Base-by-base conservation (phyloP, 2,888 invertebrate species). In the Thysanoteuthis rhombus region DNA sequence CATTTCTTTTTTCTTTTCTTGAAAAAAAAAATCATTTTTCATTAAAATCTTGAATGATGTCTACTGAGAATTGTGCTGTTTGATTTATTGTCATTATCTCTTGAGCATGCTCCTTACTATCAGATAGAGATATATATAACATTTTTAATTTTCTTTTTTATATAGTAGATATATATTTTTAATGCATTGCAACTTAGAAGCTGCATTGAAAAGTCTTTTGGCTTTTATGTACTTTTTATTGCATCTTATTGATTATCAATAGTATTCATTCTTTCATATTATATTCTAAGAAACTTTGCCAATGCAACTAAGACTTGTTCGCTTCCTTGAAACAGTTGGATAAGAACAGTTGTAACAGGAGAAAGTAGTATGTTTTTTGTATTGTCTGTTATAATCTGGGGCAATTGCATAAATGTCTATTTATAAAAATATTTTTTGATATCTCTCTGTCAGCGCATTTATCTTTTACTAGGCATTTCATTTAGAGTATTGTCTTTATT, bases 221-320 rank as follows among this genome's bases (percentile, higher is more conserved):
- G 75, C 75, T 36, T 75, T 3, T 16, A 75, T n/a, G 75, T 75
- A 75, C 36, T 75, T 75, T n/a, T 75, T 58, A 32, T 58, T 75
- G 75, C 1, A 36, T 75, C 36, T 75, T 75, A 75, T 75, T 36
- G 75, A 75, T 75, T 75, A 75, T 75, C 75, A 75, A 75, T 75
- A 75, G n/a, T n/a, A 75, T n/a, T 75, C 75, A n/a, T n/a, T 36
- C n/a, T 75, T n/a, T 36, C 16, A 75, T 75, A n/a, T 19, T 75
- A 75, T n/a, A n/a, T 75, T 75, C 75, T 75, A 75, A 75, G 75
- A 75, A 75, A 75, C 75, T 75, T 75, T n/a, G 75, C n/a, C 75
- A 75, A 1, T 36, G 36, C 75, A 75, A 75, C 75, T 75, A 75
- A 75, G 75, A 75, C 75, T 75, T 75, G n/a, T n/a, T 36, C 4